Evolutionary conservation across 2,113 vertebrate species (phyloP), one percentile per base, ranked within the genome.

Genomic region (Phaethon lepturus): DNA sequence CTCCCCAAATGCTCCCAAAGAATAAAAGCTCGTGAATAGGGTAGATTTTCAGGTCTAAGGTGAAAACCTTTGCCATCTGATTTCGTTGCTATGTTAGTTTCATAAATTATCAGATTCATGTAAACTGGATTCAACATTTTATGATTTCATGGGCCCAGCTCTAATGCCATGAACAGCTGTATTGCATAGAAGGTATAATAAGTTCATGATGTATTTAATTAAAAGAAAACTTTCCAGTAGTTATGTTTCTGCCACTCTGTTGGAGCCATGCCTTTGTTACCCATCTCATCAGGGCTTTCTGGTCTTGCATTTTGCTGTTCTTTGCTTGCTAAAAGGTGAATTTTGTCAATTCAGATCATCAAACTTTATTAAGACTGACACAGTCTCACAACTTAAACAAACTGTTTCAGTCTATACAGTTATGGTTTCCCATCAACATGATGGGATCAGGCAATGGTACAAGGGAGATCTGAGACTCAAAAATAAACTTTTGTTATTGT

Each of bases 41-140:
- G 38, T 56, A 81, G 74, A 28, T 88, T 77, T 52, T 72, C 82
- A 17, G 38, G 44, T 44, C 74, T 92, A 97, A 91, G 76, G 53
- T 71, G 67, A 90, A 94, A 89, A 91, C 62, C 75, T 80, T 94
- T 96, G 76, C 38, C 49, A 71, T 64, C 79, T 80, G 83, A 90
- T 91, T 96, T 92, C 90, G 96, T 92, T 97, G 83, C 80, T 92
- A 53, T 95, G 80, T 96, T 95, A 96, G 83, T 96, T 94, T 93
- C 66, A 93, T 92, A 88, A 97, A 89, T 64, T 89, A 49, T 91
- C 73, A 84, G 88, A 93, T 88, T 78, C 7, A 24, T 90, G 62
- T 73, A 97, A 97, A 96, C 58, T 89, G 53, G 29, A 93, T 52
- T 86, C 76, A 95, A 53, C 58, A 82, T 69, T 95, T 89, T 69